These are phyloP conservation scores for Apteryx mantelli DNA, from an alignment of 2,113 vertebrate genomes.

Conservation along the genomic window DNA sequence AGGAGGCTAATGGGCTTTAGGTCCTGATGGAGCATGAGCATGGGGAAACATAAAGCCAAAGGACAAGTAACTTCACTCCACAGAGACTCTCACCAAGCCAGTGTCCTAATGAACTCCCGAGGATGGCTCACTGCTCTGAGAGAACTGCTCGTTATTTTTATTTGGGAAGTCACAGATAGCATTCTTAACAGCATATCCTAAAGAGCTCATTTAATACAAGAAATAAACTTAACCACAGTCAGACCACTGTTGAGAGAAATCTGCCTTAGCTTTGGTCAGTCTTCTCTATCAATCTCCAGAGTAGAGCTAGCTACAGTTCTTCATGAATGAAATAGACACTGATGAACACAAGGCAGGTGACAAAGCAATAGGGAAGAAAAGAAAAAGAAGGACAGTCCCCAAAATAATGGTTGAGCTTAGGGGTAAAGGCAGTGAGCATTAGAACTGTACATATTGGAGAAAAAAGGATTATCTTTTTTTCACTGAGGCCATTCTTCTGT, in stretches of 20 bases:
- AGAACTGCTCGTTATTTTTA: slow-evolving; percentile 38
- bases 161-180: neutral
- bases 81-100: neutral
- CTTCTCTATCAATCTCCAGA: neutral
- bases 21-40: neutral
- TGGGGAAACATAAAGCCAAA: neutral
- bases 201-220: slow-evolving; percentile 14
- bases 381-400: neutral
- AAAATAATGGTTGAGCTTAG: neutral
- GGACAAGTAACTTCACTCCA: slow-evolving; percentile 11
- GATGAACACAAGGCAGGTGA: neutral
- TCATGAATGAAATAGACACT: neutral
- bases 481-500: neutral
- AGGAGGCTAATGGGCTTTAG: slow-evolving; percentile 11
- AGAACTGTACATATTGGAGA: neutral
- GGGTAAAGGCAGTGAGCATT: neutral
- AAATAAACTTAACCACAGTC: neutral
- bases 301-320: neutral
- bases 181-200: neutral
- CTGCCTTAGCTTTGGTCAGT: accelerated
- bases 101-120: neutral
- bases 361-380: neutral
- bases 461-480: neutral
- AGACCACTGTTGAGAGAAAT: neutral
- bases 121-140: neutral